Percentiles rank a stretch among this genome's conserved stretches.
Conservation (phyloP, 2,797 vertebrate genomes). For the Onychomys torridus region DNA sequence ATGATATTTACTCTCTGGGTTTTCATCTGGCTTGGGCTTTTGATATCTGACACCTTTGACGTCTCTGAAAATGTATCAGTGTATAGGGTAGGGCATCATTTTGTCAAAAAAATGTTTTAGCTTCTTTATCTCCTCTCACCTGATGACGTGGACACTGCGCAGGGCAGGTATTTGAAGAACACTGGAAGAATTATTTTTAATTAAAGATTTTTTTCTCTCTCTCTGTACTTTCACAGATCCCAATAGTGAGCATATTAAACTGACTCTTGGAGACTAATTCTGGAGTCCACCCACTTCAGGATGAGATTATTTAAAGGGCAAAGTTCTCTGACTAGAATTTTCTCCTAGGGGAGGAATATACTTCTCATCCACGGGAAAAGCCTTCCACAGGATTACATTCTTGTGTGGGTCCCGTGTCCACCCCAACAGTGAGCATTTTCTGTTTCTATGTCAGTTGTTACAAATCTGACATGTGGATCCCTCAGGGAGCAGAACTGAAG, state of each 20-base stretch:
- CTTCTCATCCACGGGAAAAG: conserved; percentile 77
- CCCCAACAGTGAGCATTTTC: conserved; percentile 86
- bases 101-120: not conserved
- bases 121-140: not conserved
- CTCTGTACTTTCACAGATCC: not conserved
- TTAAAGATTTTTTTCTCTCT: not conserved
- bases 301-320: not conserved
- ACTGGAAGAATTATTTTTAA: conserved; percentile 47
- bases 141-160: not conserved
- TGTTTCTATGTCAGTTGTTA: conserved; percentile 89
- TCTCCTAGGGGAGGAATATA: conserved; percentile 69
- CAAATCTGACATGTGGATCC: conserved; percentile 86
- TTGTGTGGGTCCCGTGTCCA: conserved; percentile 82
- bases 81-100: not conserved
- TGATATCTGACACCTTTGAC: not conserved
- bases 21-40: not conserved
- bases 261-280: conserved; percentile 3
- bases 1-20: not conserved
- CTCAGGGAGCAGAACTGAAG: conserved; percentile 82
- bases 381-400: conserved; percentile 75
- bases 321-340: conserved; percentile 54
- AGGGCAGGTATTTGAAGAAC: not conserved
- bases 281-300: not conserved
- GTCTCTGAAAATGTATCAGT: not conserved
- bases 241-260: not conserved